These are phyloP conservation scores for Coenonympha arcania DNA, from an alignment of 2,888 invertebrate species.

Conservation along the genomic window DNA sequence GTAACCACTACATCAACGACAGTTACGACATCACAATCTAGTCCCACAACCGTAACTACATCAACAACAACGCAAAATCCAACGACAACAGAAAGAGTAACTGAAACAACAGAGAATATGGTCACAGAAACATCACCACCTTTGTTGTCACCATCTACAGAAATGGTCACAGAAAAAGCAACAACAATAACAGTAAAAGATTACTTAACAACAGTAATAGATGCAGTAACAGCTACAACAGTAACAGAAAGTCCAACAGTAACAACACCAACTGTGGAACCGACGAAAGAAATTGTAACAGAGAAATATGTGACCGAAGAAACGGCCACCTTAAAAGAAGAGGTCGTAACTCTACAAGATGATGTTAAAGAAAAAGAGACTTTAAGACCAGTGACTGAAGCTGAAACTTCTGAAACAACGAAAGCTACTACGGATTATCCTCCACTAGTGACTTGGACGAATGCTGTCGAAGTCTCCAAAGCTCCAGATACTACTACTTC, in stretches of 20 bases:
- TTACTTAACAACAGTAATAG: conserved; percentile 14
- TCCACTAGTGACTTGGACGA: conserved; percentile 72
- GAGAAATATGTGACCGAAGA: conserved; percentile 26
- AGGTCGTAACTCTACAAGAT: conserved; percentile 32
- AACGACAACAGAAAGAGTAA: conserved; percentile 20
- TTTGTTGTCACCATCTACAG: conserved; percentile 22
- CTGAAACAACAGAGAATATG: conserved; percentile 25
- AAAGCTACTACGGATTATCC: conserved; percentile 44
- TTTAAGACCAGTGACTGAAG: conserved; percentile 38
- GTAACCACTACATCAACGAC: conserved; percentile 33
- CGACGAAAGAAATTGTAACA: conserved; percentile 14
- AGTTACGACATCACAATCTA: conserved; percentile 31
- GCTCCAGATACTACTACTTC: conserved; percentile 33
- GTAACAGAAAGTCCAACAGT: conserved; percentile 16
- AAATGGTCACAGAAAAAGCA: conserved; percentile 31
- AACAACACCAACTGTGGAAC: conserved; percentile 24
- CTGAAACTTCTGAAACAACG: conserved; percentile 32
- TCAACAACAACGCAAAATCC: conserved; percentile 29
- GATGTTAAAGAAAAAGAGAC: conserved; percentile 41
- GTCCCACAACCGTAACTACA: conserved; percentile 32
- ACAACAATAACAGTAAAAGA: conserved; percentile 27
- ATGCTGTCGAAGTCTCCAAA: conserved; percentile 50
- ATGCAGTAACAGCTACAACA: conserved; percentile 5
- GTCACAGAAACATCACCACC: conserved; percentile 21
- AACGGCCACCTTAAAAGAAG: conserved; percentile 30